These are phyloP conservation scores for Cyphomyrus discorhynchus DNA, from an alignment of 2,113 vertebrate species.

Conservation along the genomic window DNA sequence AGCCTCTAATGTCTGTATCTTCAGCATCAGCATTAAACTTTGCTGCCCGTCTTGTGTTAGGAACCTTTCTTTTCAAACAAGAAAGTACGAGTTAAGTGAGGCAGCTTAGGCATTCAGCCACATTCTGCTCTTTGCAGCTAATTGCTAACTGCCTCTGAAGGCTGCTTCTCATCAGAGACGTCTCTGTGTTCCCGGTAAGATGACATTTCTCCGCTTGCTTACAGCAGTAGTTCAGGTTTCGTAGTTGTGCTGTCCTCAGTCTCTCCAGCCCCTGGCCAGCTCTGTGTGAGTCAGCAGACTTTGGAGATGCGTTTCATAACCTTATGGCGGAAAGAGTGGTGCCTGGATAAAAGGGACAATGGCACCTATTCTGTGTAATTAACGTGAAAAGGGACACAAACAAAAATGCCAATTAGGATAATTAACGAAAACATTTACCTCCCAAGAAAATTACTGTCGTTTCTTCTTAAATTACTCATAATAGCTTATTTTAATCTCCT, in stretches of 20 bases:
- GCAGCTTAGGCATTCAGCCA: background rate
- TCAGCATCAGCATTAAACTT: background rate
- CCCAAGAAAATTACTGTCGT: background rate
- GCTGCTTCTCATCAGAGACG: background rate
- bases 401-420: background rate
- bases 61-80: background rate
- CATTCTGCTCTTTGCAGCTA: background rate
- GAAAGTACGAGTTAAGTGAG: background rate
- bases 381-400: background rate
- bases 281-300: background rate
- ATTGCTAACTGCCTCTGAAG: background rate
- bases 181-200: background rate
- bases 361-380: background rate
- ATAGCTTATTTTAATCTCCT: conserved; percentile 2
- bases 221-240: background rate
- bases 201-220: background rate
- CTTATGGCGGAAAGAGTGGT: background rate
- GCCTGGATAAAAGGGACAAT: background rate
- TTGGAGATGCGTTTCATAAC: background rate
- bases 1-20: background rate
- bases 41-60: background rate
- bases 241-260: background rate
- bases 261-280: background rate
- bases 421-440: background rate
- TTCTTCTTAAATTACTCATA: background rate